Base-by-base conservation (phyloP, 2,888 invertebrate genomes). In the Prostheceraeus crozeri region DNA sequence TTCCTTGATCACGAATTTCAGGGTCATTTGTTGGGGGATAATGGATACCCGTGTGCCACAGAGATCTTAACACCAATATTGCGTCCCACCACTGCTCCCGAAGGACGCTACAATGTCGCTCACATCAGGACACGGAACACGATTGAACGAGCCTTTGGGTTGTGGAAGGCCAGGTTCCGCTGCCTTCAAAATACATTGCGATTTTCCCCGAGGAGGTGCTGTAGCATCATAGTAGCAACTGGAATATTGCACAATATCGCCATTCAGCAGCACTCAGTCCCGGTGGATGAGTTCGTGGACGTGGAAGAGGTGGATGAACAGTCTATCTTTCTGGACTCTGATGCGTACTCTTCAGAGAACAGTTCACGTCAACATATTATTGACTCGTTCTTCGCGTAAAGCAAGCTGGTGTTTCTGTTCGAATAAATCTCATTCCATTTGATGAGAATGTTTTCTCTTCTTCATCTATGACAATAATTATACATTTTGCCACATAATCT, bases 151-250 rank as follows among this genome's bases (percentile, higher is more conserved):
- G 21, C 45, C 14, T 40, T 40, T 40, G 45, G 45, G 14, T 14
- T 40, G 14, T 40, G 45, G 45, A 40, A 40, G 21, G 45, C 45
- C 14, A 40, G 45, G 21, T 40, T 40, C 45, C 45, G n/a, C 14
- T 40, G 45, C 45, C 21, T 40, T 14, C 45, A 14, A 40, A 40
- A 14, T 14, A 23, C 14, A 40, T 19, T 40, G 14, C 45, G 45
- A 40, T 40, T 40, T 40, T 14, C 14, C 21, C 45, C 45, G 21
- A 40, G n/a, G 21, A 40, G 21, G 45, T 40, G 45, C 21, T 40
- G 45, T 40, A 40, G 21, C 21, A 40, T 40, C 21, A 40, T 40
- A 40, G 21, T 40, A 14, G 45, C 45, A 40, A 40, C n/a, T 14
- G 45, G 14, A 14, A 40, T 40, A 14, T 40, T 40, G 45, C 45